Percentiles rank a stretch among this genome's conserved stretches.
Evolutionary conservation across 1,140 invertebrate genomes (phyloP).

Genomic region (Solenopsis fugax): DNA sequence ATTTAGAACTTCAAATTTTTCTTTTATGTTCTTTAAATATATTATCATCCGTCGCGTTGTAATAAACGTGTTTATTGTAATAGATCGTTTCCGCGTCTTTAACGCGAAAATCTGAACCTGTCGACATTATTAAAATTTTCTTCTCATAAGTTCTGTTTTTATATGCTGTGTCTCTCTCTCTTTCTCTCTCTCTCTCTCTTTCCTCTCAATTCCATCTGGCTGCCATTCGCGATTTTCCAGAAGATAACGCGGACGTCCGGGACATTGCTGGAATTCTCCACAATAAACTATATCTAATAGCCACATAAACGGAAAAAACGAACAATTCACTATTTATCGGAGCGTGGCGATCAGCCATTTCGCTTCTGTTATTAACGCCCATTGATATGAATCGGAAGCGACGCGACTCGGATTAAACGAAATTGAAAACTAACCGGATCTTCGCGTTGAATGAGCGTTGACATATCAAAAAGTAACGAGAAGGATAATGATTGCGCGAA

Average conservation of each 20-base stretch:
- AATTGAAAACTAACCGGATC: slow-evolving; percentile 43
- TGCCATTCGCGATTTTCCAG: slow-evolving; percentile 3
- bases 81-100: neutral
- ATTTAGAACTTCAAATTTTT: neutral
- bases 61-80: neutral
- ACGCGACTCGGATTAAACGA: slow-evolving; percentile 44
- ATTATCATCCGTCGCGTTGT: neutral
- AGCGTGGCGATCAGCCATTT: slow-evolving; percentile 26
- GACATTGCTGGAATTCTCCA: slow-evolving; percentile 1
- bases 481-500: slow-evolving; percentile 19
- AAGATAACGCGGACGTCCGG: slow-evolving; percentile 14
- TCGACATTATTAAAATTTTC: neutral
- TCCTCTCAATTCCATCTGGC: neutral
- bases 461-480: slow-evolving; percentile 25
- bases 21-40: neutral
- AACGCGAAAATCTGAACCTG: neutral
- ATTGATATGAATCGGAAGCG: slow-evolving; percentile 38
- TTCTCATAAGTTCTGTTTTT: neutral
- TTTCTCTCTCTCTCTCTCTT: no score
- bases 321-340: slow-evolving; percentile 45
- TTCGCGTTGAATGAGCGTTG: slow-evolving; percentile 15
- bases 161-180: neutral
- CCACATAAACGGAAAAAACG: slow-evolving; percentile 35
- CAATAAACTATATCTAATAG: slow-evolving; percentile 46
- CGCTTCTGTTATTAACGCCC: slow-evolving; percentile 36